phyloP scores from a whole-genome alignment of 2,797 vertebrate genomes.

The Xiphophorus birchmanni region DNA sequence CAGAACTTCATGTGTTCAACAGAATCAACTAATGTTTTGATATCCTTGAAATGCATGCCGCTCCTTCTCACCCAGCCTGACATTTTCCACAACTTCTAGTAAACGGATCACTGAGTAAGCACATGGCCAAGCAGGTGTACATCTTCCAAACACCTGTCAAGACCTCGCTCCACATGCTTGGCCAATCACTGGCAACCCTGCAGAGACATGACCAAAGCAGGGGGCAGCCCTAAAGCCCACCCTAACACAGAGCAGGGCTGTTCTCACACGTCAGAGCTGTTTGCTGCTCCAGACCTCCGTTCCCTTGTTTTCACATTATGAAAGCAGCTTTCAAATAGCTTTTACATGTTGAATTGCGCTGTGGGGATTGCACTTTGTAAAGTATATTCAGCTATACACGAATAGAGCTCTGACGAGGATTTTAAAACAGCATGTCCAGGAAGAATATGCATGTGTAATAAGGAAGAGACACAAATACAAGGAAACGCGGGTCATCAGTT shows the following conservation, averaged over 20 bases:
- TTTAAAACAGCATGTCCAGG: conserved; percentile 55
- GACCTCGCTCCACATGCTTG: conserved; percentile 55
- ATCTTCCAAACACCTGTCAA: conserved; percentile 82
- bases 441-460: conserved; percentile 67
- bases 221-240: conserved; percentile 71
- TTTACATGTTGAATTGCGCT: conserved; percentile 39
- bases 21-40: conserved; percentile 69
- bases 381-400: conserved; percentile 46
- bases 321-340: conserved; percentile 40
- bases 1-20: neutral
- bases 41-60: conserved; percentile 55
- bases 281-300: conserved; percentile 13
- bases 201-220: conserved; percentile 75
- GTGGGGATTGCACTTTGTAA: conserved; percentile 33
- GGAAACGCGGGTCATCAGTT: conserved; percentile 84
- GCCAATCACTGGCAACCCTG: conserved; percentile 71
- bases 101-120: conserved; percentile 85
- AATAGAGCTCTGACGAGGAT: conserved; percentile 39
- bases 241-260: conserved; percentile 53
- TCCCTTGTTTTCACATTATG: conserved; percentile 20
- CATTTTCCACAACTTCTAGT: conserved; percentile 75
- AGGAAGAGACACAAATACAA: conserved; percentile 63
- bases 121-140: conserved; percentile 85
- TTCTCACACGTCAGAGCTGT: conserved; percentile 35
- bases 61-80: conserved; percentile 58